Evolutionary conservation across 1,140 invertebrate species (phyloP).

Genomic region (Protaetia brevitarsis): DNA sequence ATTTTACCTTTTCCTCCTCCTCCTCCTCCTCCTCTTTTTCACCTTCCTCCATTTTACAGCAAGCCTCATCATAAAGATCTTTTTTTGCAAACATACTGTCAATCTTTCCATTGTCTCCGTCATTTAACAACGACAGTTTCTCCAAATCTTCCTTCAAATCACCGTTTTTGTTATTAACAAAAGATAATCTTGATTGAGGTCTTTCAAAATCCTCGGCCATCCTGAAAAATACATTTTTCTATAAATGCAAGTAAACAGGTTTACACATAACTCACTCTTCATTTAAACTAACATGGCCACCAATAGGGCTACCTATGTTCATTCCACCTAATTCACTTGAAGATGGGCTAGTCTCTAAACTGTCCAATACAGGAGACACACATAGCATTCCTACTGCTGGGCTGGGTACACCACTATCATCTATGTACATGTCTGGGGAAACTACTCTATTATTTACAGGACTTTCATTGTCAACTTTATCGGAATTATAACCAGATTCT

Average conservation of each 20-base stretch:
- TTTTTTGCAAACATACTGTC: constrained; percentile 34
- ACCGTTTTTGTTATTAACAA: constrained; percentile 43
- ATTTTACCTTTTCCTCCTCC: constrained; percentile 36
- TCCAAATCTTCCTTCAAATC: constrained; percentile 44
- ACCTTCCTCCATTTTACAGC: constrained; percentile 31
- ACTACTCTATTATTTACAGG: constrained; percentile 34
- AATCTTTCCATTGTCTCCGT: constrained; percentile 38
- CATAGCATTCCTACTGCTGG: constrained; percentile 55
- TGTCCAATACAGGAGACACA: constrained; percentile 41
- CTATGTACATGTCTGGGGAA: constrained; percentile 36
- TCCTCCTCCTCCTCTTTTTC: constrained; percentile 29
- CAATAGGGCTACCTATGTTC: constrained; percentile 51
- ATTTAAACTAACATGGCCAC: constrained; percentile 30
- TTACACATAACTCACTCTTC: constrained; percentile 21
- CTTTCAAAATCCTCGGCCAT: constrained; percentile 49
- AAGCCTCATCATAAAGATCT: constrained; percentile 39
- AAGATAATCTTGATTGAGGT: constrained; percentile 54
- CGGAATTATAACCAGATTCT: constrained; percentile 70
- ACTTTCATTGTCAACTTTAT: constrained; percentile 53
- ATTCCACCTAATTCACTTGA: constrained; percentile 57
- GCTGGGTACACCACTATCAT: constrained; percentile 56
- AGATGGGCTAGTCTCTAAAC: constrained; percentile 49
- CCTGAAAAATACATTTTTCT: constrained; percentile 24
- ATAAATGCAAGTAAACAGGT: neutral
- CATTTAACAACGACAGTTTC: constrained; percentile 44